These are phyloP conservation scores for Hirtodrosophila cameraria DNA, from an alignment of 2,888 invertebrate species.

Conservation along the genomic window DNA sequence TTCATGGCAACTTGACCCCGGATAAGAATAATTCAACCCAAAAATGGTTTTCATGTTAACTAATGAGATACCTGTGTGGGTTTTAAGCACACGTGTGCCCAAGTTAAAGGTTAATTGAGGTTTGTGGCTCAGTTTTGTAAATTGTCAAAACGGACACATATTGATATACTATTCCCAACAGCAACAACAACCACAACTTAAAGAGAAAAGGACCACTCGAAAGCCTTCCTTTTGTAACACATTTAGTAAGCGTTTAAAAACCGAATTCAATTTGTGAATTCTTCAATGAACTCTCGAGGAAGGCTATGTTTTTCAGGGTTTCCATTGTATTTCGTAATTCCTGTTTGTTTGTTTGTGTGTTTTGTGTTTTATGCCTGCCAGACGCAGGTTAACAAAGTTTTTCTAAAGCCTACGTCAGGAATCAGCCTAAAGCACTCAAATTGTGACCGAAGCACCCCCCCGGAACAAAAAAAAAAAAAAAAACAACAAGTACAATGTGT, in stretches of 20 bases:
- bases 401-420: slow-evolving; percentile 60
- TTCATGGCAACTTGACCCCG: slow-evolving; percentile 6
- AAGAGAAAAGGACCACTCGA: neutral
- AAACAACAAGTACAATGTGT: slow-evolving; percentile 45
- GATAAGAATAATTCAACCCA: slow-evolving; percentile 1
- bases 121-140: neutral
- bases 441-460: no score
- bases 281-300: slow-evolving; percentile 12
- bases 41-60: slow-evolving; percentile 17
- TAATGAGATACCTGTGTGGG: slow-evolving; percentile 5
- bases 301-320: neutral
- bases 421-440: slow-evolving; percentile 52
- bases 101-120: slow-evolving; percentile 11
- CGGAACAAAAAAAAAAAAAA: slow-evolving; percentile 2
- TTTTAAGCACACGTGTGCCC: neutral
- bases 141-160: neutral
- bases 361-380: slow-evolving; percentile 53
- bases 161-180: slow-evolving; percentile 3
- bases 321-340: slow-evolving; percentile 12
- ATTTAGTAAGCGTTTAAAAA: slow-evolving; percentile 26
- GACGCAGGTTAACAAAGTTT: slow-evolving; percentile 77
- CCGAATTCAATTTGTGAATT: slow-evolving; percentile 33
- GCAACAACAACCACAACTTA: no score
- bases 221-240: neutral
- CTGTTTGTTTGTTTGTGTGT: neutral